A percentile compares a stretch with the other conserved stretches of the same genome.
Evolutionary conservation across 2,113 vertebrate species (phyloP).

Genomic region (Misgurnus anguillicaudatus): DNA sequence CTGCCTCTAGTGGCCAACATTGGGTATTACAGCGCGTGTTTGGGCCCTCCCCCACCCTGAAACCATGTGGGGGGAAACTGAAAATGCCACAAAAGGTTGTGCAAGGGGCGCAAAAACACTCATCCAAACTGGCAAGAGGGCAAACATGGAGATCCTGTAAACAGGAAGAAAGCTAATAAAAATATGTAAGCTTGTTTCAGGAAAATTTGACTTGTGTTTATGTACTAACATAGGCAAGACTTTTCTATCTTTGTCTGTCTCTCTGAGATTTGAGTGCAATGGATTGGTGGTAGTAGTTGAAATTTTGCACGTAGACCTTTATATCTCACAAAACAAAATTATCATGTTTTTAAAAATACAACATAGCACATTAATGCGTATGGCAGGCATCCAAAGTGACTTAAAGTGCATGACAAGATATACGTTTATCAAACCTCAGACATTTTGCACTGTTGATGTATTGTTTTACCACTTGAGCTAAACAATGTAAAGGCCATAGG

Average conservation of each 20-base stretch:
- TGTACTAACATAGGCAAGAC: background rate
- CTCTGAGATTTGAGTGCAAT: background rate
- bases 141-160: background rate
- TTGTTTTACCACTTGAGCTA: too few relatives aligned
- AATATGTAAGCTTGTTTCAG: background rate
- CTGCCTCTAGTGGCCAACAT: slow-evolving; percentile 6
- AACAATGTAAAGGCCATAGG: background rate
- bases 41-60: background rate
- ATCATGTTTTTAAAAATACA: too few relatives aligned
- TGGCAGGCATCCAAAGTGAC: too few relatives aligned
- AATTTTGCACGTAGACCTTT: background rate
- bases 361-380: too few relatives aligned
- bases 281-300: background rate
- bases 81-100: background rate
- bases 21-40: background rate
- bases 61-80: slow-evolving; percentile 12
- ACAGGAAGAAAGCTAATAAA: background rate
- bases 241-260: background rate
- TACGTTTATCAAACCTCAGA: too few relatives aligned
- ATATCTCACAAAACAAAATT: too few relatives aligned
- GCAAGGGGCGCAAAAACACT: background rate
- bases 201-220: background rate
- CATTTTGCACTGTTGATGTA: too few relatives aligned
- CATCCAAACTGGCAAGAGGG: background rate
- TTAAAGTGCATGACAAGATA: too few relatives aligned